phyloP scores from a whole-genome alignment of 2,797 vertebrate genomes.

The Peromyscus nudipes region DNA sequence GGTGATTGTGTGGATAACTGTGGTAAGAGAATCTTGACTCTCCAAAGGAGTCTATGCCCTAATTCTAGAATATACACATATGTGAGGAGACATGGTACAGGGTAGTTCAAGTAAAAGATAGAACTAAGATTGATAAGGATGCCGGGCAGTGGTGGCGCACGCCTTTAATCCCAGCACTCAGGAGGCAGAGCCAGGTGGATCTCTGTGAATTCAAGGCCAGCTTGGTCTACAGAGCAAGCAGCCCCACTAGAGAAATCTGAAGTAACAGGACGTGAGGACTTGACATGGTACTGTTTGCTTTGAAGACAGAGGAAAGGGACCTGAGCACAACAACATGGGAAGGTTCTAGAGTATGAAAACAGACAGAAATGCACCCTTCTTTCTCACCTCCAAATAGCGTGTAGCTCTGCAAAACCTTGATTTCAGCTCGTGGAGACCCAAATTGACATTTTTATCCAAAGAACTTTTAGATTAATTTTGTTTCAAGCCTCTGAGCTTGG shows the following conservation, averaged over 20 bases:
- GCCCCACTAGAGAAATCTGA: neutral
- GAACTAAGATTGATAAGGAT: neutral
- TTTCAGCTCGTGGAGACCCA: neutral
- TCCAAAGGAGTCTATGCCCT: neutral
- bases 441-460: neutral
- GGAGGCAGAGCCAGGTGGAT: too few relatives aligned
- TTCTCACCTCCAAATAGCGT: neutral
- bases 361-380: neutral
- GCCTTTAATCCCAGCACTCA: too few relatives aligned
- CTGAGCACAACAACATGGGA: neutral
- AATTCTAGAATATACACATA: neutral
- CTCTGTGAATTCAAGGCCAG: too few relatives aligned
- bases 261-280: neutral
- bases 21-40: neutral
- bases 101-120: neutral
- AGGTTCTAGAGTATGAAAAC: conserved; percentile 8
- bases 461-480: neutral
- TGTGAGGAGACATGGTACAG: neutral
- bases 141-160: too few relatives aligned
- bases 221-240: neutral
- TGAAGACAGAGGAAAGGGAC: neutral
- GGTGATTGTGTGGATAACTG: neutral
- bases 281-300: neutral
- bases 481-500: neutral
- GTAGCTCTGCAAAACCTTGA: neutral